A percentile compares a stretch with the other conserved stretches of the same genome.
Conservation (phyloP, 2,113 vertebrate species). For the Silurus meridionalis region DNA sequence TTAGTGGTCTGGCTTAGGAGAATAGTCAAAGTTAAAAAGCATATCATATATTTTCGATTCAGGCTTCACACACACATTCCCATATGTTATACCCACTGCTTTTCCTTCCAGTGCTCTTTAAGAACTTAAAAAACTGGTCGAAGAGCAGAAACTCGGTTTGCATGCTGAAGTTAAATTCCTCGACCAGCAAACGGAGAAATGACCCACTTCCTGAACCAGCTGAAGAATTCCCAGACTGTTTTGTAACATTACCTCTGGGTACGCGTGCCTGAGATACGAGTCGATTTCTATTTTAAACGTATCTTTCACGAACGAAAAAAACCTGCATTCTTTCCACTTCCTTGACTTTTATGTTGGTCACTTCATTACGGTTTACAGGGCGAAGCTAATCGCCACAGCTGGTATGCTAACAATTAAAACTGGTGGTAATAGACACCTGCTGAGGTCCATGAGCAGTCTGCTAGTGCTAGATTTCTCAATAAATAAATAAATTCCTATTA, state of each 20-base stretch:
- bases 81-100: neutral
- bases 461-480: neutral
- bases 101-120: neutral
- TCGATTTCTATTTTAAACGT: neutral
- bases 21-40: neutral
- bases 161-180: neutral
- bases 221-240: slow-evolving; percentile 13
- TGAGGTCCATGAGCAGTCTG: neutral
- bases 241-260: slow-evolving; percentile 4
- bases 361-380: slow-evolving; percentile 13
- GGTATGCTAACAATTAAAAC: slow-evolving; percentile 11
- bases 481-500: neutral
- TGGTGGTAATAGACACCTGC: neutral
- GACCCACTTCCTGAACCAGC: neutral
- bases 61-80: neutral
- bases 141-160: neutral
- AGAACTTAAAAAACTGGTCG: neutral
- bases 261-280: neutral
- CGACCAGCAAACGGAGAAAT: neutral
- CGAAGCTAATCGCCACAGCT: neutral
- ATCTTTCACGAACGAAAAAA: neutral
- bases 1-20: neutral
- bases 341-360: slow-evolving; percentile 28
- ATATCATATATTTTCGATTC: neutral
- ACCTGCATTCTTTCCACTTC: slow-evolving; percentile 24